These are phyloP conservation scores for Meandrina meandrites DNA, from an alignment of 92 coral and sea anemone species.

Conservation along the genomic window DNA sequence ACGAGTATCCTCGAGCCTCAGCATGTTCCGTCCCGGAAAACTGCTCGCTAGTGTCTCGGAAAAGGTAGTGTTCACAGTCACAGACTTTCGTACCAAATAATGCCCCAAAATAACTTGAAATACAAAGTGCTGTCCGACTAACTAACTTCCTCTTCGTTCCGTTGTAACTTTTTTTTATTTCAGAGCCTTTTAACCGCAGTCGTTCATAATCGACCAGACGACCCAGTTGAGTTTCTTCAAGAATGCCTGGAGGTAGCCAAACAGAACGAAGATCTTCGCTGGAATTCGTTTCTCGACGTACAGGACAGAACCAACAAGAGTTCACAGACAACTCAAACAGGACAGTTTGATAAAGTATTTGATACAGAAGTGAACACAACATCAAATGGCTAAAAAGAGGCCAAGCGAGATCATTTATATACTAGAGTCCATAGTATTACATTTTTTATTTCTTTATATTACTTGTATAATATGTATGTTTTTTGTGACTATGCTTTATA, in stretches of 20 bases:
- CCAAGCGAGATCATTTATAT: background rate
- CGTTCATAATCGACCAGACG: constrained; percentile 81
- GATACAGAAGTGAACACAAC: constrained; percentile 75
- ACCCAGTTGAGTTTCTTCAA: constrained; percentile 75
- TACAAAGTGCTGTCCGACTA: no score
- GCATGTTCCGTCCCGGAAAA: no score
- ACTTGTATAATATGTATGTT: background rate
- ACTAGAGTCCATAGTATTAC: background rate
- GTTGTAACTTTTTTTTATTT: background rate
- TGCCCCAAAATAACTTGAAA: no score
- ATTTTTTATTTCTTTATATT: background rate
- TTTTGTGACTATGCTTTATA: background rate
- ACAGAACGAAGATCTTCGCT: constrained; percentile 56
- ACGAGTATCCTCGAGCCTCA: no score
- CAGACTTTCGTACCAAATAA: no score
- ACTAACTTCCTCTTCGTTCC: background rate
- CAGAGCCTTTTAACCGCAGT: constrained; percentile 84
- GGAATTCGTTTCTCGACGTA: constrained; percentile 77
- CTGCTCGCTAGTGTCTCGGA: no score
- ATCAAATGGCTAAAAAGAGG: constrained; percentile 1
- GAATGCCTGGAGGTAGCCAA: constrained; percentile 77
- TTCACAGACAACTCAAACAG: constrained; percentile 58
- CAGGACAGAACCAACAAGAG: constrained; percentile 59
- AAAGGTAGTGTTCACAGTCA: no score
- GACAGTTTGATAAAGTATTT: constrained; percentile 77